Evolutionary conservation across 2,888 invertebrate genomes (phyloP), one percentile per base, ranked within the genome.

Genomic region (Dasypogon diadema): DNA sequence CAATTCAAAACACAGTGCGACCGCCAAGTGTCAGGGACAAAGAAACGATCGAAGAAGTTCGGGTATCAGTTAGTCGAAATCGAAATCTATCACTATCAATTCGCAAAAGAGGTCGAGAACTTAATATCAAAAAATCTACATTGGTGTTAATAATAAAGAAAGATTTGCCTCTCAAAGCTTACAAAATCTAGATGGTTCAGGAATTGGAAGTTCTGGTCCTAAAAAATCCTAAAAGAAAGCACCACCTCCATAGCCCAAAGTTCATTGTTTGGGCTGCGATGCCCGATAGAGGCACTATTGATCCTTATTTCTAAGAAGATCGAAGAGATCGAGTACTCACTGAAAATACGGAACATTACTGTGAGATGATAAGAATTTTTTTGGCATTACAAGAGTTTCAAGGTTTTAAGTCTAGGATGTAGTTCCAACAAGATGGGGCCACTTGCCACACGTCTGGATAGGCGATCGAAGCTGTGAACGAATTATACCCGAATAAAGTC

Each of bases 321-420:
- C 1, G 21, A 54, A 54, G 54, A 21, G 16, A 6, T 18, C 54
- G 54, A 0, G 2, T 21, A 54, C 18, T 54, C 6, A 54, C 16
- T 6, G 21, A 18, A 5, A 54, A 16, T 21, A 18, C 54, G 21
- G 2, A n/a, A n/a, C n/a, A n/a, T n/a, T n/a, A n/a, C n/a, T n/a
- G n/a, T n/a, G n/a, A n/a, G n/a, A n/a, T n/a, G n/a, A n/a, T n/a
- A n/a, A n/a, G n/a, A n/a, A n/a, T n/a, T n/a, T n/a, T n/a, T n/a
- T n/a, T n/a, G n/a, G 10, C 54, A 73, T 18, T 73, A 56, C 46
- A 54, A 73, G 30, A 55, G 34, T 26, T 55, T 55, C 2, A 34
- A 55, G 54, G 55, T n/a, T 34, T 46, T 56, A 73, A 73, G 22
- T 56, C 34, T 55, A 73, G 55, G 55, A 73, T 0, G 55, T 73